These are phyloP conservation scores for Agapornis canus DNA, from an alignment of 2,797 vertebrate genomes.

Conservation along the genomic window DNA sequence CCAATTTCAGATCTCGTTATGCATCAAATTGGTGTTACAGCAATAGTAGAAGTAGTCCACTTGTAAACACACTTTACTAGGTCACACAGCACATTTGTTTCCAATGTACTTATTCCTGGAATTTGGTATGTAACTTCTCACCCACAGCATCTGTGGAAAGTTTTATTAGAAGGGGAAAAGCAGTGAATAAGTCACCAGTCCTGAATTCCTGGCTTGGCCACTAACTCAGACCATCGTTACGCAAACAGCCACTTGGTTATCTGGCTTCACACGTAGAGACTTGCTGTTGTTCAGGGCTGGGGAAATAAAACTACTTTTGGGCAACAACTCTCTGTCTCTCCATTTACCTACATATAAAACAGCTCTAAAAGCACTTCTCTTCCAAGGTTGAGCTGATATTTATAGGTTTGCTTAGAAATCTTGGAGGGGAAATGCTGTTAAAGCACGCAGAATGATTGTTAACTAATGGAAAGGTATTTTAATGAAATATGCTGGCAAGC, in stretches of 20 bases:
- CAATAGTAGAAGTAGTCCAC: background rate
- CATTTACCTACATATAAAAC: background rate
- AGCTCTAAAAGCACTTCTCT: background rate
- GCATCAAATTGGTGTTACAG: background rate
- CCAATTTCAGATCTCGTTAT: background rate
- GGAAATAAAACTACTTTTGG: background rate
- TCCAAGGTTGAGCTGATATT: conserved; percentile 16
- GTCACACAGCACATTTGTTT: conserved; percentile 38
- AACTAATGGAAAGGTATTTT: conserved; percentile 52
- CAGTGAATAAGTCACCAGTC: background rate
- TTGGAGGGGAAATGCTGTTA: conserved; percentile 14
- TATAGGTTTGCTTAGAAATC: conserved; percentile 14
- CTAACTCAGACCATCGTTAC: background rate
- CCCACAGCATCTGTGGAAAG: background rate
- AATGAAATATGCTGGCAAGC: conserved; percentile 43
- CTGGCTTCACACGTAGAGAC: background rate
- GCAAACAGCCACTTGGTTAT: background rate
- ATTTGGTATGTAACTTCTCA: background rate
- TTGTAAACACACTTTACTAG: conserved; percentile 5
- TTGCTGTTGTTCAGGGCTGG: background rate
- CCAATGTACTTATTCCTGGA: conserved; percentile 32
- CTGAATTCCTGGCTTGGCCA: background rate
- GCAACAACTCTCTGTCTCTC: background rate
- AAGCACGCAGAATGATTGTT: conserved; percentile 6
- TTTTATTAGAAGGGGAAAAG: conserved; percentile 21